Conservation (phyloP, 2,888 invertebrate species). For the Microctonus brassicae region DNA sequence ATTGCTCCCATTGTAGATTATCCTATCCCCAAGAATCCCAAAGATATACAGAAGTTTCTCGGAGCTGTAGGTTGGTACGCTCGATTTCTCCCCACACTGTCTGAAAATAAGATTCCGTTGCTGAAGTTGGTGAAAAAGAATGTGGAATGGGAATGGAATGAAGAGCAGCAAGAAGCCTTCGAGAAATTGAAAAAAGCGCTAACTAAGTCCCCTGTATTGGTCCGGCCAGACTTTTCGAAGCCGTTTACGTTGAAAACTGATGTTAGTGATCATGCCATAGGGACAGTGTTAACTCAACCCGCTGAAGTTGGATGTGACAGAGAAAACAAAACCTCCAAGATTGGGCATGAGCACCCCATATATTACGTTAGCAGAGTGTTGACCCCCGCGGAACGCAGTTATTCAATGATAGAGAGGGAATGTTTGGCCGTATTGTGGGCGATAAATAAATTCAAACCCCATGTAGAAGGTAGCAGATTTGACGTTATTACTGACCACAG, state of each 20-base stretch:
- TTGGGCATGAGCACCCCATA: neutral
- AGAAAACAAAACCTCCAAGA: neutral
- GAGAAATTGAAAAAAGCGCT: slow-evolving; percentile 1
- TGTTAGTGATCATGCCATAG: slow-evolving; percentile 20
- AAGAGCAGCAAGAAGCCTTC: slow-evolving; percentile 24
- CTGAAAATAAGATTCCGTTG: slow-evolving; percentile 1
- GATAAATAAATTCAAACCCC: neutral
- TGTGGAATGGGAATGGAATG: no score
- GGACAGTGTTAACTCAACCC: slow-evolving; percentile 12
- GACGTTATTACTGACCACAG: slow-evolving; percentile 12
- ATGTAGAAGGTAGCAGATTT: neutral
- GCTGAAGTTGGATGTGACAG: neutral
- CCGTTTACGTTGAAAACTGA: slow-evolving; percentile 26
- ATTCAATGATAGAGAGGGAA: slow-evolving; percentile 21
- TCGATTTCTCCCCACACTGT: slow-evolving; percentile 10
- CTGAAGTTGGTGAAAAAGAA: neutral
- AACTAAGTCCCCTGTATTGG: slow-evolving; percentile 20
- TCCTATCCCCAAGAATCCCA: slow-evolving; percentile 25
- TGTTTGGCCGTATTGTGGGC: neutral
- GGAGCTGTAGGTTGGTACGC: slow-evolving; percentile 47
- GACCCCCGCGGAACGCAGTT: slow-evolving; percentile 15
- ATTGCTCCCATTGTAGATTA: slow-evolving; percentile 24
- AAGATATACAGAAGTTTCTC: slow-evolving; percentile 45
- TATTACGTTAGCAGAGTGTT: no score
- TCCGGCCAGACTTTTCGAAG: slow-evolving; percentile 21